phyloP scores from a whole-genome alignment of 2,797 vertebrate genomes.

The Coreius guichenoti region DNA sequence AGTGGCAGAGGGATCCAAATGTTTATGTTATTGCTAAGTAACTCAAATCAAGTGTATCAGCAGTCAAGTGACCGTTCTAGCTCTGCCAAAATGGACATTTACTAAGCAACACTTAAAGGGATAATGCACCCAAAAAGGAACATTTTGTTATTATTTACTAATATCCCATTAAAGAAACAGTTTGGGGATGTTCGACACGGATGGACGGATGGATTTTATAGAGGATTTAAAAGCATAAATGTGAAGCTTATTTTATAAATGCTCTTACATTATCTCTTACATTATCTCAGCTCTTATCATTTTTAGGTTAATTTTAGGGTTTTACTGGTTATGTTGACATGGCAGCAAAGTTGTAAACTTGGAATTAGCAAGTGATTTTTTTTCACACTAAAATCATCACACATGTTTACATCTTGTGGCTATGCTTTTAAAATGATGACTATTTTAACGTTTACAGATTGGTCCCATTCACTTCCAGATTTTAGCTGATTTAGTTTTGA shows the following conservation, averaged over 20 bases:
- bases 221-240: neutral
- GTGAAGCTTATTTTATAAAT: neutral
- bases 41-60: constrained; percentile 4
- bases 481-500: neutral
- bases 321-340: constrained; percentile 5
- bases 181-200: neutral
- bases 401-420: neutral
- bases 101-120: neutral
- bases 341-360: neutral
- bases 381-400: neutral
- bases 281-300: neutral
- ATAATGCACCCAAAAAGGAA: neutral
- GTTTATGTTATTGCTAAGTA: constrained; percentile 27
- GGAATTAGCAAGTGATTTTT: neutral
- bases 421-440: neutral
- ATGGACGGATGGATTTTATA: neutral
- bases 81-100: constrained; percentile 1
- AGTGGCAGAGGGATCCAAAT: constrained; percentile 26
- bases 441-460: neutral
- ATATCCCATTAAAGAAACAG: too few relatives aligned
- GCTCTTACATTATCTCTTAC: neutral
- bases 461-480: neutral
- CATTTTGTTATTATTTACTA: neutral
- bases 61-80: neutral
- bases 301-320: neutral